Evolutionary conservation across 2,888 invertebrate genomes (phyloP).

Genomic region (Clusia tigrina): DNA sequence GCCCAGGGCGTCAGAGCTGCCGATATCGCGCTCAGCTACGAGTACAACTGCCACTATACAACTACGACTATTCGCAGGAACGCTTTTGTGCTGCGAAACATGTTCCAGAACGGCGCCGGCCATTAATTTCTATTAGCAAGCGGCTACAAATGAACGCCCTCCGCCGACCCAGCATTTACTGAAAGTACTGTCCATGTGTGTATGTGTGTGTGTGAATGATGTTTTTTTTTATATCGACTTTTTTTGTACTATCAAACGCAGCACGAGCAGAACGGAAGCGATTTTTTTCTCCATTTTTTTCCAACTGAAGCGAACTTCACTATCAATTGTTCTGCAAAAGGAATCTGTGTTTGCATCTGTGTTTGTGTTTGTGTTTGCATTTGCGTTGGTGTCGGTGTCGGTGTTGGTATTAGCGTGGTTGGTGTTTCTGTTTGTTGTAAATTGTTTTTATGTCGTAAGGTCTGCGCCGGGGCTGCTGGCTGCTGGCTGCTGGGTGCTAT

Average conservation of each 20-base stretch:
- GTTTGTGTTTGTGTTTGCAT: not conserved
- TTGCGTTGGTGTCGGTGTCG: not conserved
- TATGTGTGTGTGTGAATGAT: too few relatives aligned
- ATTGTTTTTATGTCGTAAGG: conserved; percentile 37
- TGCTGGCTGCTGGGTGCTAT: conserved; percentile 34
- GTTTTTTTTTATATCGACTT: too few relatives aligned
- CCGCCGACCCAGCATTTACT: too few relatives aligned
- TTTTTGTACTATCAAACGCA: too few relatives aligned
- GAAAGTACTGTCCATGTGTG: too few relatives aligned
- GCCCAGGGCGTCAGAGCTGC: too few relatives aligned
- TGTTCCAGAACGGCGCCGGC: not conserved
- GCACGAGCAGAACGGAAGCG: too few relatives aligned
- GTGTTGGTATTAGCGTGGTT: too few relatives aligned
- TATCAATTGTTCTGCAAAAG: not conserved
- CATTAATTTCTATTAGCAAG: conserved; percentile 8
- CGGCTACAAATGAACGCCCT: conserved; percentile 5
- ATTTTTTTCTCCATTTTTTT: too few relatives aligned
- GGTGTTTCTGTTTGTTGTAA: conserved; percentile 6
- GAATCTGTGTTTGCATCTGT: too few relatives aligned
- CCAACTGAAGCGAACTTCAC: not conserved
- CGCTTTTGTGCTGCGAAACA: not conserved
- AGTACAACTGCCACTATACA: too few relatives aligned
- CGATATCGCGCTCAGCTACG: too few relatives aligned
- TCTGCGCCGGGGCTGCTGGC: conserved; percentile 19
- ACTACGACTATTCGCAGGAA: not conserved